A percentile compares a stretch with the other conserved stretches of the same genome.
These are phyloP conservation scores for Athene noctua DNA, from an alignment of 2,113 vertebrate species.

Conservation along the genomic window DNA sequence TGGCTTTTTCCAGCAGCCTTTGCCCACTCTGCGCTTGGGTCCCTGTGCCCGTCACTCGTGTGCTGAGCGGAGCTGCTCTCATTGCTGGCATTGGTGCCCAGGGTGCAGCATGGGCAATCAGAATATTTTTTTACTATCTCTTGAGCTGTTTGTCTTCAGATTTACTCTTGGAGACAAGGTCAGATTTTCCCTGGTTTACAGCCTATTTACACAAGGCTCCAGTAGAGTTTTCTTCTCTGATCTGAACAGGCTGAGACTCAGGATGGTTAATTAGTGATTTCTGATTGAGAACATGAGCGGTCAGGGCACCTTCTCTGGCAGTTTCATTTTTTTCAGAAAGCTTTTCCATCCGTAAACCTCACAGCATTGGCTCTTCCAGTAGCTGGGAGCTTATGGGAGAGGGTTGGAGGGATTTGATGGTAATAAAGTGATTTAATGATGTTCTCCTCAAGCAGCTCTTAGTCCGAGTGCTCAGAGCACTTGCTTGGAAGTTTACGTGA, in stretches of 20 bases:
- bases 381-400: background rate
- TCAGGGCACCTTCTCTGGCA: background rate
- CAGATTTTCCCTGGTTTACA: background rate
- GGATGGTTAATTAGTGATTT: background rate
- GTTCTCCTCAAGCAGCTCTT: background rate
- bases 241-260: background rate
- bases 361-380: background rate
- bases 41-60: background rate
- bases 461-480: background rate
- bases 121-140: background rate
- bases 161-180: background rate
- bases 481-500: background rate
- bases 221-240: background rate
- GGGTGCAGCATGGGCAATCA: background rate
- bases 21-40: background rate
- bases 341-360: rapidly evolving
- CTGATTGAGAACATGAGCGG: background rate
- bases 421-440: background rate
- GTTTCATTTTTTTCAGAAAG: background rate
- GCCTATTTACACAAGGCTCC: background rate
- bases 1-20: background rate
- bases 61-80: background rate
- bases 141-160: background rate
- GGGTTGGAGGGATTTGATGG: background rate
- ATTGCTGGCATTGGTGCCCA: background rate